Evolutionary conservation across 2,888 invertebrate species (phyloP).

Genomic region (Heliconius erato): DNA sequence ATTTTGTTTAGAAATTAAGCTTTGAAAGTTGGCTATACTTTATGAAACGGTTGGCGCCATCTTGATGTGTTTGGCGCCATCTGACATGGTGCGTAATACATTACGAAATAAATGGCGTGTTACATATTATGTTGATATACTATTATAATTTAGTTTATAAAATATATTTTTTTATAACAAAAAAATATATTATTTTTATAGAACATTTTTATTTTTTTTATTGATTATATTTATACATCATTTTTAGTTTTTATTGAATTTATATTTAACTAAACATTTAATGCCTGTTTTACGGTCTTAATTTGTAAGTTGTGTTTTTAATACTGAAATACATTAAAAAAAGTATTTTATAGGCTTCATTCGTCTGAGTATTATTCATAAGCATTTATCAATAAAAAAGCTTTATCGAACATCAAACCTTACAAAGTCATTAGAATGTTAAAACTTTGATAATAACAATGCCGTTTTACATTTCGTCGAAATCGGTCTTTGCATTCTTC

Average conservation of each 20-base stretch:
- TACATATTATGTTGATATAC: not conserved
- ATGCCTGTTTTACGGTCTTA: not conserved
- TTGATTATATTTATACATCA: too few species aligned
- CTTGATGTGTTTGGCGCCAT: constrained; percentile 11
- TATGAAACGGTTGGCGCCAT: constrained; percentile 20
- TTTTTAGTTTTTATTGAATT: too few species aligned
- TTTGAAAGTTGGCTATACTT: constrained; percentile 4
- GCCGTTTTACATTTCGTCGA: not conserved
- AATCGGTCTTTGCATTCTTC: not conserved
- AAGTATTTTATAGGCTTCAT: not conserved
- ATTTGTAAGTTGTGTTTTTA: not conserved
- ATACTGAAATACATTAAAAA: not conserved
- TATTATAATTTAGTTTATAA: not conserved
- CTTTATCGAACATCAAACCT: constrained; percentile 16
- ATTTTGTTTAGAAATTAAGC: not conserved
- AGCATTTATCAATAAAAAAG: not conserved
- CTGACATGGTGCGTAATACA: constrained; percentile 1
- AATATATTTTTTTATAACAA: not conserved
- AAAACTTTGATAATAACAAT: constrained; percentile 2
- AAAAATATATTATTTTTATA: too few species aligned
- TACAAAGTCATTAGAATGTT: not conserved
- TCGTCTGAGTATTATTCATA: not conserved
- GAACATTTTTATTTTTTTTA: too few species aligned
- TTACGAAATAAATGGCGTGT: not conserved
- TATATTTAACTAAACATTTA: not conserved